Percentiles rank a stretch among this genome's conserved stretches.
Evolutionary conservation across 2,888 invertebrate species (phyloP).

Genomic region (Andrena fulva): DNA sequence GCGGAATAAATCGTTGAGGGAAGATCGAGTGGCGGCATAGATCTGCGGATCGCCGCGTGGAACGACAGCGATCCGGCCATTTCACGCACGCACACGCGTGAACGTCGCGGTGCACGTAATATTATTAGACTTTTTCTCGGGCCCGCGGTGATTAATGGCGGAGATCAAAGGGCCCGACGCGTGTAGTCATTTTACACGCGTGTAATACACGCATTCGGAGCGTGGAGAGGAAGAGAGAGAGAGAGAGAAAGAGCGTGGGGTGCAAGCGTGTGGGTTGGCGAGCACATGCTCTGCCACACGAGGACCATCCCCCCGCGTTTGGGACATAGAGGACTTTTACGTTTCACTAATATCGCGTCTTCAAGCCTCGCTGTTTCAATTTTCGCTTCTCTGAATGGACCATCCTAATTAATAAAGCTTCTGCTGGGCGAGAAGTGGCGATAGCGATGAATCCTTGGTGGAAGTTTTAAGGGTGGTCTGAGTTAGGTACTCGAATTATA

Average conservation of each 20-base stretch:
- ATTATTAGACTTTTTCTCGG: constrained; percentile 83
- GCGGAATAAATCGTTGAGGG: constrained; percentile 48
- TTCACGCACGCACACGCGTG: constrained; percentile 49
- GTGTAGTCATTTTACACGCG: constrained; percentile 83
- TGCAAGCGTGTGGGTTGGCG: constrained; percentile 9
- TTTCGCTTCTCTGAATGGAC: background rate
- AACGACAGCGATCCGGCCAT: constrained; percentile 46
- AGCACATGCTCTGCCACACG: constrained; percentile 43
- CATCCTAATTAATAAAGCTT: background rate
- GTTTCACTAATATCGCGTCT: constrained; percentile 30
- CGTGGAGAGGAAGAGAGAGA: background rate
- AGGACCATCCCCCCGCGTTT: constrained; percentile 23
- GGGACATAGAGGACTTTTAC: constrained; percentile 26
- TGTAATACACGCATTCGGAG: constrained; percentile 83
- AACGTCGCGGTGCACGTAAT: constrained; percentile 66
- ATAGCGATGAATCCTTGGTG: background rate
- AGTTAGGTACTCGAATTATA: too few relatives aligned
- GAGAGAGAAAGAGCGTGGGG: background rate
- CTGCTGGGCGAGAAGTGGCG: background rate
- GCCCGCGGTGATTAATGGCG: constrained; percentile 81
- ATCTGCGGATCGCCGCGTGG: constrained; percentile 54
- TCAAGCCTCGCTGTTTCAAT: background rate
- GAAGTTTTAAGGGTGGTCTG: background rate
- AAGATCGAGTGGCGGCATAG: constrained; percentile 57
- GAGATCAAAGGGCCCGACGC: constrained; percentile 83